phyloP scores from a whole-genome alignment of 2,113 vertebrate genomes.

The Daboia siamensis region DNA sequence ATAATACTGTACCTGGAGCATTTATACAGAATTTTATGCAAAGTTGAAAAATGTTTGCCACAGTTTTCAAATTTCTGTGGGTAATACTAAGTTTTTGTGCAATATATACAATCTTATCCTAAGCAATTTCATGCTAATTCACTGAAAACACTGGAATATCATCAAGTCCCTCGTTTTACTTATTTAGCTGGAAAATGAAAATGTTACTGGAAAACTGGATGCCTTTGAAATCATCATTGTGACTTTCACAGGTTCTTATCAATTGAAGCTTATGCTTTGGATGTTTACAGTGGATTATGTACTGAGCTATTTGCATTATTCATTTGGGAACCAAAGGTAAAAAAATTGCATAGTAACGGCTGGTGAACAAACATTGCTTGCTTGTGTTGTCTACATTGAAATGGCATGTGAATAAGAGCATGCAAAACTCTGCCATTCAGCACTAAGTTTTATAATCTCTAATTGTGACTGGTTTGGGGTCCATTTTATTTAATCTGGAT shows the following conservation, averaged over 20 bases:
- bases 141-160: slow-evolving; percentile 17
- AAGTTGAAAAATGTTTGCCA: slow-evolving; percentile 2
- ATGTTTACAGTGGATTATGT: background rate
- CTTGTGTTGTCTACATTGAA: background rate
- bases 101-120: slow-evolving; percentile 29
- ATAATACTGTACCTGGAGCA: background rate
- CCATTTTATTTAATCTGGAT: background rate
- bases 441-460: background rate
- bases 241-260: background rate
- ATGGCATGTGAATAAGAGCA: background rate
- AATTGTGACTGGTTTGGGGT: background rate
- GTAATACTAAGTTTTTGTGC: slow-evolving; percentile 41
- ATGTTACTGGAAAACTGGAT: background rate
- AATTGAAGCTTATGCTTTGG: background rate
- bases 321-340: background rate
- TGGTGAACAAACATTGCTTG: background rate
- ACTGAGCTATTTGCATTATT: background rate
- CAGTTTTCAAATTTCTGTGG: slow-evolving; percentile 9
- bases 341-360: background rate
- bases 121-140: background rate
- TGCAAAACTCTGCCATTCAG: accelerated
- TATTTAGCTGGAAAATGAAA: background rate
- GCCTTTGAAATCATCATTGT: background rate
- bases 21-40: background rate
- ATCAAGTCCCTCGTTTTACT: slow-evolving; percentile 2